Percentiles rank a stretch among this genome's conserved stretches.
Evolutionary conservation across 2,888 invertebrate species (phyloP).

Genomic region (Thera britannica): DNA sequence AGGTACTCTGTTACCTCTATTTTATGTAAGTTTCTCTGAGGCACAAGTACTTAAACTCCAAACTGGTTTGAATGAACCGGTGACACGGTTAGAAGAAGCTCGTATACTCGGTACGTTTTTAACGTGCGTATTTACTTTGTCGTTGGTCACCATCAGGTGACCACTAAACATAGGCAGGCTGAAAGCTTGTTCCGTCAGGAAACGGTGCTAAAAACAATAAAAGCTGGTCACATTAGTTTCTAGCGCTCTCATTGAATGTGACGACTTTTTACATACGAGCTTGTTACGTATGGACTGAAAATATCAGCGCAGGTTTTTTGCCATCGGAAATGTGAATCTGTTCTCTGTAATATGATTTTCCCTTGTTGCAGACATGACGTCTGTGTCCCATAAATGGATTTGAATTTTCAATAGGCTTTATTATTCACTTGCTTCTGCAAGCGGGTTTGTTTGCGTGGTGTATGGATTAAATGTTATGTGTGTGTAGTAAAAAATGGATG

Average conservation of each 20-base stretch:
- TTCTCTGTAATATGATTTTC: constrained; percentile 30
- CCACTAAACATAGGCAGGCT: too few species aligned
- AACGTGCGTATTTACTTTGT: too few species aligned
- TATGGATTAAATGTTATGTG: background rate
- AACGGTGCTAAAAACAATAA: background rate
- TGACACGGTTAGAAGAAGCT: too few species aligned
- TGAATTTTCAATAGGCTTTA: constrained; percentile 5
- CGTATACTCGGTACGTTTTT: too few species aligned
- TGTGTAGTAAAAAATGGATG: too few species aligned
- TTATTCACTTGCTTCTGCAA: background rate
- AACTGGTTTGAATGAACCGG: too few species aligned
- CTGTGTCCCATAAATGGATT: constrained; percentile 23
- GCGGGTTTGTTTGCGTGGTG: background rate
- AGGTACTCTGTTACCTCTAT: too few species aligned
- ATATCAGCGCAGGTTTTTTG: constrained; percentile 31
- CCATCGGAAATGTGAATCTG: constrained; percentile 29
- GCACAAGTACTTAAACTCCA: too few species aligned
- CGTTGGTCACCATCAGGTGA: too few species aligned
- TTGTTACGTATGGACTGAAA: constrained; percentile 32
- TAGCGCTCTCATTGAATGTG: constrained; percentile 32
- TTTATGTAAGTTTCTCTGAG: too few species aligned
- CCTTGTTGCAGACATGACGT: constrained; percentile 22
- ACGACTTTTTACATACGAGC: constrained; percentile 38
- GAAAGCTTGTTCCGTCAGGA: too few species aligned
- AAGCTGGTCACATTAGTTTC: constrained; percentile 24